Evolutionary conservation across 2,797 vertebrate species (phyloP).

Genomic region (Myotis planiceps): DNA sequence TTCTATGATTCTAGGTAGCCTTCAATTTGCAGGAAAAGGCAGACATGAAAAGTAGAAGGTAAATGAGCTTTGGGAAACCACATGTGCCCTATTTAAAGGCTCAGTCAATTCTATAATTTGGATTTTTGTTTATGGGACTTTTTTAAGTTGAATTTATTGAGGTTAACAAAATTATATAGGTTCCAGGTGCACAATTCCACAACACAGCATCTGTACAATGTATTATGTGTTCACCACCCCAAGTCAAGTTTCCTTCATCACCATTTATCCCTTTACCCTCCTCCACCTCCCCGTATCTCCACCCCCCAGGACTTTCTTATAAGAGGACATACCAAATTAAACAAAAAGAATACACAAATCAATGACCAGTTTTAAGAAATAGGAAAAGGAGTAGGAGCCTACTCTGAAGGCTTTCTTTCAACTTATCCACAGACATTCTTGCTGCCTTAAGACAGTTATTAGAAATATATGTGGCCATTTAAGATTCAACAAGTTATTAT

Average conservation of each 20-base stretch:
- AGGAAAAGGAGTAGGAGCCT: not conserved
- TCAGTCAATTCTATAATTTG: not conserved
- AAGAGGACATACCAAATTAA: not conserved
- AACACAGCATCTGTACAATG: not conserved
- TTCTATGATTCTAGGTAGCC: not conserved
- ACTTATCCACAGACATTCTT: not conserved
- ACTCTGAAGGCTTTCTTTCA: constrained; percentile 17
- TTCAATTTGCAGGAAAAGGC: not conserved
- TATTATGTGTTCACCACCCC: not conserved
- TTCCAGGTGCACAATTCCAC: not conserved
- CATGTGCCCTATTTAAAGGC: not conserved
- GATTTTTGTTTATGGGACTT: constrained; percentile 7
- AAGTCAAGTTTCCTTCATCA: not conserved
- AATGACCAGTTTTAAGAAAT: not conserved
- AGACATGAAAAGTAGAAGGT: not conserved
- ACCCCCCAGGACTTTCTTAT: not conserved
- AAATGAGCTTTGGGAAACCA: not conserved
- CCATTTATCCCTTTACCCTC: not conserved
- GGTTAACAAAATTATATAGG: not conserved
- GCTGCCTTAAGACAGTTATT: not conserved
- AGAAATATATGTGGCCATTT: not conserved
- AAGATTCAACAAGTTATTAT: not conserved
- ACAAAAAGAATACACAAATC: not conserved
- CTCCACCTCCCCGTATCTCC: not conserved
- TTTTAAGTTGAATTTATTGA: not conserved